A percentile compares a stretch with the other conserved stretches of the same genome.
These are phyloP conservation scores for Arctocebus calabarensis DNA, from an alignment of 2,797 vertebrate species.

Conservation along the genomic window DNA sequence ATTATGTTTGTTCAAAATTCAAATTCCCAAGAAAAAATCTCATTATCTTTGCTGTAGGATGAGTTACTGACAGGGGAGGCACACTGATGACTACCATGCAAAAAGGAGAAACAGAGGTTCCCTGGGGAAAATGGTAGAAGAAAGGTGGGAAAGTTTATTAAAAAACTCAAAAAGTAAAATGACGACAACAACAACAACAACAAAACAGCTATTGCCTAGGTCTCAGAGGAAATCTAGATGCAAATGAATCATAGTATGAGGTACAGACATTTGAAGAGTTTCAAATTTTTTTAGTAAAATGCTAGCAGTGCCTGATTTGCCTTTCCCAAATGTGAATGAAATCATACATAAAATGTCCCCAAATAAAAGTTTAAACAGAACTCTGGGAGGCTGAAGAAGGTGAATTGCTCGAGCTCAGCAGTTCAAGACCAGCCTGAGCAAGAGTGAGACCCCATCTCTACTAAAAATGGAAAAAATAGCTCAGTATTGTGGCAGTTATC, in stretches of 20 bases:
- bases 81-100: not conserved
- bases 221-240: not conserved
- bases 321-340: not conserved
- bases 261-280: slow-evolving; percentile 13
- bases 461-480: too few species aligned
- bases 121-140: not conserved
- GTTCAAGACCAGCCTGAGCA: too few species aligned
- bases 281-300: not conserved
- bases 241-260: not conserved
- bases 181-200: not conserved
- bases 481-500: too few species aligned
- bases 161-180: not conserved
- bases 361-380: slow-evolving; percentile 32
- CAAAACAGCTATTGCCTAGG: not conserved
- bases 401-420: too few species aligned
- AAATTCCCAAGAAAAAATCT: not conserved
- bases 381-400: too few species aligned
- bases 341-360: not conserved
- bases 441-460: too few species aligned
- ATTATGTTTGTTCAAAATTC: not conserved
- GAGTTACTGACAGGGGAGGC: not conserved
- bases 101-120: not conserved
- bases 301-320: not conserved
- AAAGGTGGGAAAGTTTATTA: not conserved
- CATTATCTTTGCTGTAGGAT: not conserved